Base-by-base conservation (phyloP, 2,888 invertebrate genomes). In the Mesochorus sp. region DNA sequence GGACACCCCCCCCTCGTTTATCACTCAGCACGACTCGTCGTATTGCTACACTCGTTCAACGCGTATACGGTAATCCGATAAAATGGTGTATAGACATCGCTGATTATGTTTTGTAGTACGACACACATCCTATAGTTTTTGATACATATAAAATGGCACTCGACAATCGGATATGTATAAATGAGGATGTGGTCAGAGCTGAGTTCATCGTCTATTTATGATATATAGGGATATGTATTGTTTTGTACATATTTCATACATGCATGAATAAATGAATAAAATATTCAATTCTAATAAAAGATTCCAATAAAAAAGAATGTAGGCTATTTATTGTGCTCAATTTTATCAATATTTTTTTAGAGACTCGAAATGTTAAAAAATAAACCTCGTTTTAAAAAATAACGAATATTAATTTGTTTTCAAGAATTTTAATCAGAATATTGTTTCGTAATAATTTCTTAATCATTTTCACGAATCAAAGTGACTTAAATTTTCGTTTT, bases 171-270 rank as follows among this genome's bases (percentile, higher is more conserved):
- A 26, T 34, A 34, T 17, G 26, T 28, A 31, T 17, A 31, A 55
- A 68, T 12, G 55, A 55, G 67, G 67, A 68, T 68, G 67, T 68
- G 24, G 44, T 24, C 47, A 26, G 12, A 47, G 68, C 37, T 68
- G 47, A 57, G 57, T 68, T 57, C 68, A 68, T 68, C 57, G 47
- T 68, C 57, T 57, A 68, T 68, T 67, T 55, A 67, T 67, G 57
- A 55, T 55, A 19, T 55, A 10, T 6, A 34, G 39, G 21, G 19
- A 57, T 24, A 19, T 28, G 19, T 66, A 53, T 53, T 42, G 14
- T 28, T 55, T 12, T 10, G 55, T 24, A 51, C 37, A 66, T 66
- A 39, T 39, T n/a, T 66, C 66, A 39, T 51, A 66, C 28, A 44
- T 55, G 42, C 24, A 55, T 55, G 67, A 68, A 68, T 68, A 68